Base-by-base conservation (phyloP, 2,888 invertebrate species). In the Caenorhabditis sp. region DNA sequence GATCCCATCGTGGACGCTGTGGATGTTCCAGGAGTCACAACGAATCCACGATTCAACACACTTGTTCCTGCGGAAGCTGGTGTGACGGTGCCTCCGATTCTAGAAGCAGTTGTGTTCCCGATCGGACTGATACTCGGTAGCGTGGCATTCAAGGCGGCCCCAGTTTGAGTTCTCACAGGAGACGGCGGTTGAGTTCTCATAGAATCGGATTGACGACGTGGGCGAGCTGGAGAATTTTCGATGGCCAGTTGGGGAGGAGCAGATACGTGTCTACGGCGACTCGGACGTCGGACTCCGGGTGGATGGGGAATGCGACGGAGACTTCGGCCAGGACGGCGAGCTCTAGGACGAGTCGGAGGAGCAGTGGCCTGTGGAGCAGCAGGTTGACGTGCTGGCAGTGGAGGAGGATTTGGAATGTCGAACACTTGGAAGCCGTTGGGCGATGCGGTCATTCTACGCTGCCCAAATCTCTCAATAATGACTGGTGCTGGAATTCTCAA, bases 171-270 rank as follows among this genome's bases (percentile, higher is more conserved):
- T 24, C n/a, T n/a, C 7, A 54, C 54, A 8, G 68, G 68, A 6
- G 82, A 70, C 19, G 82, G 82, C 8, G 82, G 82, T 24, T 72
- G 63, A 3, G 82, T 82, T 1, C 51, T 44, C 76, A 82, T 76
- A 1, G 82, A 82, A 22, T 64, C 64, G 12, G 44, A 24, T 26
- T 38, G 26, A 10, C 16, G 41, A n/a, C 24, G 44, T 16, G 14
- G 56, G 19, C 38, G 59, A 22, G n/a, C 31, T 16, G 35, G 64
- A n/a, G 38, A 22, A 7, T 35, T 35, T 22, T 59, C 59, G n/a
- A 59, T 38, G 0, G 59, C 19, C 47, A 47, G 19, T 47, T n/a
- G 47, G 1, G 63, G 63, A 16, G 63, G 63, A 26, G 63, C 63
- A 7, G 63, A 63, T 8, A 16, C 16, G 4, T 19, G 28, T 7